These are phyloP conservation scores for Diplosoma virens DNA, from an alignment of 23 tunicate genomes.

Conservation along the genomic window DNA sequence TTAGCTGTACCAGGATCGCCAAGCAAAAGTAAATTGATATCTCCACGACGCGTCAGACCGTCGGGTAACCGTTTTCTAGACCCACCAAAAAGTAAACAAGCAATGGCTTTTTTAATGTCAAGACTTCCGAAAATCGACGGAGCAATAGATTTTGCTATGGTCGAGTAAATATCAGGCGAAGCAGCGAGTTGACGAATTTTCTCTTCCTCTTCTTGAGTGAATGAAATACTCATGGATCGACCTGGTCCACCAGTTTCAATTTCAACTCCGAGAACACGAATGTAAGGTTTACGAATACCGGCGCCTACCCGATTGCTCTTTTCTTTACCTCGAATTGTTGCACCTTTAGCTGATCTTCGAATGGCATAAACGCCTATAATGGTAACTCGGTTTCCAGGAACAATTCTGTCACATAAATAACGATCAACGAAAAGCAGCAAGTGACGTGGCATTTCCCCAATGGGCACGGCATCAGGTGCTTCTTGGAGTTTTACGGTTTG, in stretches of 20 bases:
- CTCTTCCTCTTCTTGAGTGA: conserved; percentile 86
- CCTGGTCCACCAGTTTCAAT: conserved; percentile 95
- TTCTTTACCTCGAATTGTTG: conserved; percentile 57
- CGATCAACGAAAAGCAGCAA: conserved; percentile 93
- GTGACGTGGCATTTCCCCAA: conserved; percentile 99
- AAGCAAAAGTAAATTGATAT: conserved; percentile 79
- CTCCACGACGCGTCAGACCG: conserved; percentile 94
- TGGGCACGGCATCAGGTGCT: conserved; percentile 98
- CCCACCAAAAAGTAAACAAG: conserved; percentile 95
- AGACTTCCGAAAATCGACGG: conserved; percentile 98
- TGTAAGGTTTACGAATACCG: conserved; percentile 79
- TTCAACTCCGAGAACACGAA: conserved; percentile 95
- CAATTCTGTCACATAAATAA: conserved; percentile 84
- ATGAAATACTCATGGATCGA: conserved; percentile 46
- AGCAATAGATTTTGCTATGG: conserved; percentile 89
- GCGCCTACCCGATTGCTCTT: conserved; percentile 42
- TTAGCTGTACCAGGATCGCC: conserved; percentile 99
- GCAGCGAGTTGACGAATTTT: conserved; percentile 77
- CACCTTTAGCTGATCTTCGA: conserved; percentile 56
- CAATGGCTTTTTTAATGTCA: conserved; percentile 85
- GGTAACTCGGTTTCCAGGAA: conserved; percentile 95
- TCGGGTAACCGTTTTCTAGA: conserved; percentile 97
- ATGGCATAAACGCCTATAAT: conserved; percentile 92
- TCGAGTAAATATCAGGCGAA: conserved; percentile 80
- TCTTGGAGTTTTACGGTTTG: conserved; percentile 98